Percentiles rank a stretch among this genome's conserved stretches.
These are phyloP conservation scores for Rhea pennata DNA, from an alignment of 2,113 vertebrate species.

Conservation along the genomic window DNA sequence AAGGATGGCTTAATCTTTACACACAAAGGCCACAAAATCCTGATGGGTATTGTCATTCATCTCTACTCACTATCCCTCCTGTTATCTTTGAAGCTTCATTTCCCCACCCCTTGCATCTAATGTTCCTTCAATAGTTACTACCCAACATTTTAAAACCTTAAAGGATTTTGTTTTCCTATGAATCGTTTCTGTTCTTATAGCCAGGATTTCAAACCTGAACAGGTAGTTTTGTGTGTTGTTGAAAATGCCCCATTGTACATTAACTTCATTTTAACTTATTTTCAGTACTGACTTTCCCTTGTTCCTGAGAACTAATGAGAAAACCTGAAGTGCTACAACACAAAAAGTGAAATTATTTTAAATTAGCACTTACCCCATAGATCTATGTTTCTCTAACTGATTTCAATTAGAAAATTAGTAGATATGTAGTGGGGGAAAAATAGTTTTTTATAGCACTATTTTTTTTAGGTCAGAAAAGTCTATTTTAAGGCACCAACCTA, in stretches of 20 bases:
- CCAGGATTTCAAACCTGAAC: background rate
- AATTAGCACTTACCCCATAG: background rate
- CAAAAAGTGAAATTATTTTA: background rate
- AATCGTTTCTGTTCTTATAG: background rate
- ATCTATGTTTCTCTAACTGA: background rate
- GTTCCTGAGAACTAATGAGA: background rate
- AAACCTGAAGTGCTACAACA: background rate
- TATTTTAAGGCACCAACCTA: too few species aligned
- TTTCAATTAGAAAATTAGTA: background rate
- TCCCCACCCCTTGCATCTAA: background rate
- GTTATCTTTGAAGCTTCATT: background rate
- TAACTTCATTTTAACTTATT: background rate
- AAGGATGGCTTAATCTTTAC: background rate
- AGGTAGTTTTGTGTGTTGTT: background rate
- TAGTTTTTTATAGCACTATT: background rate
- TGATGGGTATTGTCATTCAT: fast-evolving
- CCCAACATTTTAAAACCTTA: background rate
- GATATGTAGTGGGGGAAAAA: background rate
- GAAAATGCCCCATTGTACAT: background rate
- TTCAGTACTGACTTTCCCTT: background rate
- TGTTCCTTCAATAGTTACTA: background rate
- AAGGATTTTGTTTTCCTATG: background rate
- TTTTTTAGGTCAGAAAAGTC: background rate
- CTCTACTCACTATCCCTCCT: background rate
- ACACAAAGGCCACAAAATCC: background rate